These are phyloP conservation scores for Harpagifer antarcticus DNA, from an alignment of 2,797 vertebrate species.

Conservation along the genomic window DNA sequence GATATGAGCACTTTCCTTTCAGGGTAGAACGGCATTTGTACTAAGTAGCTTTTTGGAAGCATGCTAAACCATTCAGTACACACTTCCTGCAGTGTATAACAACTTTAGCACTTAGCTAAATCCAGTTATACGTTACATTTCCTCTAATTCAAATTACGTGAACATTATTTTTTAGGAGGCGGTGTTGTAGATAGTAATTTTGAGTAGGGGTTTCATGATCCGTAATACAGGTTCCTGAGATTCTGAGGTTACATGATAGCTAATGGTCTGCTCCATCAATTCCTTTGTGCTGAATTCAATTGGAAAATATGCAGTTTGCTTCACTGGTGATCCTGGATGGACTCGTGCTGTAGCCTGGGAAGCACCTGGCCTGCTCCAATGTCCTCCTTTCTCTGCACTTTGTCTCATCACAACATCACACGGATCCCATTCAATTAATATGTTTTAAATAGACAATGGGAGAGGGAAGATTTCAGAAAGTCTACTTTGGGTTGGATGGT, in stretches of 20 bases:
- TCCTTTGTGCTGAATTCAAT: neutral
- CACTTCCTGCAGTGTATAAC: too few species aligned
- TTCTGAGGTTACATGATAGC: neutral
- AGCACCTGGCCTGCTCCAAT: constrained; percentile 62
- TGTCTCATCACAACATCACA: constrained; percentile 63
- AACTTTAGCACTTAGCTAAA: too few species aligned
- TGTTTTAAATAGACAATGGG: constrained; percentile 13
- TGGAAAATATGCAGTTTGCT: constrained; percentile 12
- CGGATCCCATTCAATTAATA: constrained; percentile 59
- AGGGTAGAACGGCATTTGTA: too few species aligned
- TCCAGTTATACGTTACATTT: too few species aligned
- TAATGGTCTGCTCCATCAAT: neutral
- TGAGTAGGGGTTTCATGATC: too few species aligned
- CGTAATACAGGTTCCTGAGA: too few species aligned
- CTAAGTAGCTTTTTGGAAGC: too few species aligned
- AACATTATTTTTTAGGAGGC: too few species aligned
- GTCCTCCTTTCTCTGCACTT: constrained; percentile 59
- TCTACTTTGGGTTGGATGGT: constrained; percentile 12
- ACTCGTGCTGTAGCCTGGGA: constrained; percentile 46
- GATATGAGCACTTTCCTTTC: too few species aligned
- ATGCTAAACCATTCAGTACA: too few species aligned
- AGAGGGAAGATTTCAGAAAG: neutral
- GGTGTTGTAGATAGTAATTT: too few species aligned
- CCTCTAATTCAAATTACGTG: too few species aligned
- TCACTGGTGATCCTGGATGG: constrained; percentile 17